Percentiles rank a stretch among this genome's conserved stretches.
Conservation (phyloP, 2,888 invertebrate species). For the Drosophila robusta region DNA sequence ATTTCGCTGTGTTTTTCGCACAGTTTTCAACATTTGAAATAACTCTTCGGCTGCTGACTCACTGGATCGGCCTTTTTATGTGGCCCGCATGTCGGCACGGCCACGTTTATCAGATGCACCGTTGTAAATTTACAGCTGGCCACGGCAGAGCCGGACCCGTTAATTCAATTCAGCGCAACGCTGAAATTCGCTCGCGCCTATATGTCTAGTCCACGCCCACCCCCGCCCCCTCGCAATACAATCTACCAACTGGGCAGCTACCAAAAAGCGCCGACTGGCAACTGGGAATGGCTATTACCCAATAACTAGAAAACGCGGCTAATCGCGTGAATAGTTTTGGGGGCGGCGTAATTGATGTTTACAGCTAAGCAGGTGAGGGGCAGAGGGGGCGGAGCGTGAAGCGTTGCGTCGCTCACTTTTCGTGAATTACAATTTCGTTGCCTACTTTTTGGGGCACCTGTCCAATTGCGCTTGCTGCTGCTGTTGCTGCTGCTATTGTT, state of each 20-base stretch:
- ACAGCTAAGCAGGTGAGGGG: conserved; percentile 47
- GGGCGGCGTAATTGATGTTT: conserved; percentile 79
- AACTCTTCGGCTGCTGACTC: conserved; percentile 69
- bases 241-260: conserved; percentile 1
- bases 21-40: conserved; percentile 65
- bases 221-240: not conserved
- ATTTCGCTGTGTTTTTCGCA: conserved; percentile 65
- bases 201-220: conserved; percentile 17
- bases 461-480: conserved; percentile 21
- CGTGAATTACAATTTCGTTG: conserved; percentile 71
- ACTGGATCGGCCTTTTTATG: conserved; percentile 62
- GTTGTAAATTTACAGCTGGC: conserved; percentile 70
- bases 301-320: conserved; percentile 75
- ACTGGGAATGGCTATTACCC: conserved; percentile 68
- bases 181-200: conserved; percentile 41
- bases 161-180: conserved; percentile 76
- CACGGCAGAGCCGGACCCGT: conserved; percentile 65
- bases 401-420: conserved; percentile 23
- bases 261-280: conserved; percentile 14
- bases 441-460: conserved; percentile 56
- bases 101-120: conserved; percentile 77
- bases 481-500: conserved; percentile 16
- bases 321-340: conserved; percentile 79
- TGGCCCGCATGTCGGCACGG: conserved; percentile 54
- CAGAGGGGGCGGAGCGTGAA: not conserved